phyloP scores from a whole-genome alignment of 2,113 vertebrate species.

The Desmodus rotundus region DNA sequence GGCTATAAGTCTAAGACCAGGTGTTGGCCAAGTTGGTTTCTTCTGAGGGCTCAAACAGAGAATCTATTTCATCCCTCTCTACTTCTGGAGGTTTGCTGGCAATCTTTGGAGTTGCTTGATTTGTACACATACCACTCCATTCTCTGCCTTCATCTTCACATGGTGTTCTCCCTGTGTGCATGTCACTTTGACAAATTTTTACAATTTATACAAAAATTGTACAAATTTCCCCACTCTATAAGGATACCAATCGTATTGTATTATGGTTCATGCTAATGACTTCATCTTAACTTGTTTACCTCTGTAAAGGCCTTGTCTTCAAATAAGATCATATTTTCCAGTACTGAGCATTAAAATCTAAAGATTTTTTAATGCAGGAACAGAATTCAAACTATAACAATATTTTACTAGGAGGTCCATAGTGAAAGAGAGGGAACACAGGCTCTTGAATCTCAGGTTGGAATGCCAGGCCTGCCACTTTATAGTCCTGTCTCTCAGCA shows the following conservation, averaged over 20 bases:
- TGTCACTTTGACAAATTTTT: neutral
- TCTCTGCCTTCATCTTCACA: neutral
- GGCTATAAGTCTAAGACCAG: neutral
- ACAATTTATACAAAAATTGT: neutral
- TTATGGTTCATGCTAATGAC: neutral
- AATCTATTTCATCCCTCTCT: neutral
- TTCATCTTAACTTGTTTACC: neutral
- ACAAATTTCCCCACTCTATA: neutral
- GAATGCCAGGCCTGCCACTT: neutral
- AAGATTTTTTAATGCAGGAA: neutral
- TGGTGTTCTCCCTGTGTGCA: neutral
- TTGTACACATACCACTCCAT: neutral
- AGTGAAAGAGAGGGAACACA: neutral
- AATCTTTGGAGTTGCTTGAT: neutral
- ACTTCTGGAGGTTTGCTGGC: neutral
- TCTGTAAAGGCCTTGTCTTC: neutral
- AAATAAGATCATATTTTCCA: neutral
- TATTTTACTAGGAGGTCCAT: no score
- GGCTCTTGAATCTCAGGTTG: neutral
- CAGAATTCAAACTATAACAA: neutral
- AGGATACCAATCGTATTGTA: neutral
- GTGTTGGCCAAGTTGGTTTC: neutral
- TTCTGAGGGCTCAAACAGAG: neutral
- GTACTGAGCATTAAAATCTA: neutral
- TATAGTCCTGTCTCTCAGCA: neutral